Base-by-base conservation (phyloP, 2,797 vertebrate species). In the Gymnoscopelus braueri region DNA sequence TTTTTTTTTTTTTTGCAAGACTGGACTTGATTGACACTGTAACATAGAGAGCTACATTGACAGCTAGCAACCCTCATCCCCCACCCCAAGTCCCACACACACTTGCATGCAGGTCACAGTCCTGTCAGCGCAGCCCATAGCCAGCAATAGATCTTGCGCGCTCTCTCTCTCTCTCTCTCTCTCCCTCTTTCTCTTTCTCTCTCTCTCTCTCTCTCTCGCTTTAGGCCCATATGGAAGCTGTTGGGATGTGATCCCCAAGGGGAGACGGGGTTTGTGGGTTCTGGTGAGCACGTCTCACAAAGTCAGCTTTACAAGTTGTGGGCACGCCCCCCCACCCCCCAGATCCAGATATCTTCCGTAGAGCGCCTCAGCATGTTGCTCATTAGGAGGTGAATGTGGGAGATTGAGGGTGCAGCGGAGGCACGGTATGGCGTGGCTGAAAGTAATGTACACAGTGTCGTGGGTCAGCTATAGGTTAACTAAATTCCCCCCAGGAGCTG, bases 181-280 rank as follows among this genome's bases (percentile, higher is more conserved):
- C 83, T 80, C 82, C 88, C 69, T 77, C 82, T 88, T 67, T 77
- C 75, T 77, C 85, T 82, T 83, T 49, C 83, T 79, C 82, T 89
- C 69, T 77, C 82, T 88, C 68, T 77, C 75, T 77, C 85, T 82
- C 83, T 80, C 83, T 89, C 69, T 77, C 75, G 77, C 85, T 82
- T 84, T 47, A 81, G 86, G 85, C 81, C 79, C 92, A 92, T 91
- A 88, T 92, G 91, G 92, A 92, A 92, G 84, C 74, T 81, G 84
- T 92, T 91, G 87, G 80, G 83, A 78, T 79, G 72, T 76, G 84
- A 87, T 82, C 83, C 81, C 84, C 67, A 67, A 80, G 81, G 82
- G 89, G 79, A 44, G 87, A 85, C 77, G 73, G 75, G 77, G 83
- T 89, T 87, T 90, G 85, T 85, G 79, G 86, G 72, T 85, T 90